phyloP scores from a whole-genome alignment of 2,888 invertebrate species.

The Melanchra persicariae region DNA sequence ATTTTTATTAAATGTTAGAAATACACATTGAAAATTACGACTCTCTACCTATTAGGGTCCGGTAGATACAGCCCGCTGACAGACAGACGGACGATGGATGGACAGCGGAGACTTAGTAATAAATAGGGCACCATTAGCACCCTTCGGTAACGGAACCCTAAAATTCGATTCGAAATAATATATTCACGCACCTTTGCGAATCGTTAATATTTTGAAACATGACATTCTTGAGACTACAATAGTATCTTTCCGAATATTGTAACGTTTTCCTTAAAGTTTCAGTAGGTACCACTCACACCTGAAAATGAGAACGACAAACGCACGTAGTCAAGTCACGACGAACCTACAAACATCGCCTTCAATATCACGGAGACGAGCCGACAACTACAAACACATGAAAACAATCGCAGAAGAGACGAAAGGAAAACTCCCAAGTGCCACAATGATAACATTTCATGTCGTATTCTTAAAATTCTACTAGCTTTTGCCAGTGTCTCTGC shows the following conservation, averaged over 20 bases:
- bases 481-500: background rate
- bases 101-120: too few species aligned
- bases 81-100: too few species aligned
- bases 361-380: background rate
- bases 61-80: too few species aligned
- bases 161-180: background rate
- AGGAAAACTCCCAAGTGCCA: constrained; percentile 36
- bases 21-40: too few species aligned
- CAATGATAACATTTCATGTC: constrained; percentile 4
- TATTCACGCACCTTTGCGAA: background rate
- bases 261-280: constrained; percentile 8
- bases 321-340: constrained; percentile 27
- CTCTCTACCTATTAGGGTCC: too few species aligned
- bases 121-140: too few species aligned
- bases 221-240: background rate
- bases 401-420: constrained; percentile 1
- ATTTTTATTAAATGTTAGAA: too few species aligned
- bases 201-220: background rate
- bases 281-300: constrained; percentile 15
- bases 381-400: constrained; percentile 17
- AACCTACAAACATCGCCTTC: background rate
- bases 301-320: constrained; percentile 47
- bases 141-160: too few species aligned
- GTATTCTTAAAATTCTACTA: background rate
- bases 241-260: background rate